These are phyloP conservation scores for Eulemur albifrons DNA, from an alignment of 2,797 vertebrate species.

Conservation along the genomic window DNA sequence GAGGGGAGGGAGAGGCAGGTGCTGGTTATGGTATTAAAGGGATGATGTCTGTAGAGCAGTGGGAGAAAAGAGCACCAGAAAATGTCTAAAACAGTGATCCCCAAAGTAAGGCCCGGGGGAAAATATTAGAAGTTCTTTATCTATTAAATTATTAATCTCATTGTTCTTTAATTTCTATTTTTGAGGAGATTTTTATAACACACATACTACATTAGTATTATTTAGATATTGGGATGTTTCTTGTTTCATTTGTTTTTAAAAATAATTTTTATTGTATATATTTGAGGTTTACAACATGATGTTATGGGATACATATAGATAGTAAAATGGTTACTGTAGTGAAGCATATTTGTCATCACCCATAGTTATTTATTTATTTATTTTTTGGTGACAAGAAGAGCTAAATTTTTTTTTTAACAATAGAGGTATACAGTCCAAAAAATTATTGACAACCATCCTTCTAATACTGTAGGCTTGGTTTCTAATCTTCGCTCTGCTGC, in stretches of 20 bases:
- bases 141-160: conserved; percentile 23
- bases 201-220: neutral
- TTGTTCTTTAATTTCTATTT: conserved; percentile 10
- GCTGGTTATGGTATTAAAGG: neutral
- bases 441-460: neutral
- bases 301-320: neutral
- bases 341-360: neutral
- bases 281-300: neutral
- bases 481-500: conserved; percentile 32
- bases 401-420: neutral
- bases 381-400: neutral
- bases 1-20: neutral
- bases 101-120: neutral
- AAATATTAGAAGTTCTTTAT: conserved; percentile 6
- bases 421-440: neutral
- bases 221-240: neutral
- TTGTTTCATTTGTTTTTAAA: neutral
- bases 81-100: neutral
- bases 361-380: neutral
- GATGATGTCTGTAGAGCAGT: neutral
- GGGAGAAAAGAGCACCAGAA: neutral
- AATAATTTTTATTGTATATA: neutral
- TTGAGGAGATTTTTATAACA: neutral
- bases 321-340: neutral
- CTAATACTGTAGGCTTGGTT: neutral